phyloP scores from a whole-genome alignment of 2,113 vertebrate species.

The Corydoras sp. region DNA sequence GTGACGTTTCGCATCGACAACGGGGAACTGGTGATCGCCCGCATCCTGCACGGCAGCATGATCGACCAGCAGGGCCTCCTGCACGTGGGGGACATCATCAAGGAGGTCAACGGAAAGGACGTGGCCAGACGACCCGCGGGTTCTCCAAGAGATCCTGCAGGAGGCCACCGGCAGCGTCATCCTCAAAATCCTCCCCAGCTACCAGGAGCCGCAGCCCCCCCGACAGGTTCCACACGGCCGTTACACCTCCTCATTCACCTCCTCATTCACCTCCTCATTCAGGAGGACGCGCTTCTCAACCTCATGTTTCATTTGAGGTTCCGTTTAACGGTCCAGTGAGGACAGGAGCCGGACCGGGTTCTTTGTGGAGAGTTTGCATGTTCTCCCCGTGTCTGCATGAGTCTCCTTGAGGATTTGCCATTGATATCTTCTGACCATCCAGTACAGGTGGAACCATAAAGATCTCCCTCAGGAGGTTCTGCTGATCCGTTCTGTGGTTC shows the following conservation, averaged over 20 bases:
- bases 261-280: not conserved
- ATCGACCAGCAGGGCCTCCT: conserved; percentile 91
- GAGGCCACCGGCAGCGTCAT: conserved; percentile 81
- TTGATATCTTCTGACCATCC: too few species aligned
- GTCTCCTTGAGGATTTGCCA: too few species aligned
- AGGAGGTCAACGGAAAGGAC: conserved; percentile 86
- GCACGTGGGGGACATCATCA: conserved; percentile 90
- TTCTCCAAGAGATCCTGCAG: conserved; percentile 83
- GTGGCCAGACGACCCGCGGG: conserved; percentile 81
- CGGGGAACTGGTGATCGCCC: conserved; percentile 85
- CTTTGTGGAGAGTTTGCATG: too few species aligned
- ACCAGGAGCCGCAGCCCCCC: conserved; percentile 80
- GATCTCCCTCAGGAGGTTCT: too few species aligned
- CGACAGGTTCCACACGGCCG: conserved; percentile 68
- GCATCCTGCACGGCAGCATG: conserved; percentile 91
- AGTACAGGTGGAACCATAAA: too few species aligned
- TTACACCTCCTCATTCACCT: not conserved
- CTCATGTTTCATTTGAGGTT: too few species aligned
- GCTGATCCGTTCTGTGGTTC: not conserved
- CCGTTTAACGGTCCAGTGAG: not conserved
- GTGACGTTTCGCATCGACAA: conserved; percentile 89
- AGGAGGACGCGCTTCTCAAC: not conserved
- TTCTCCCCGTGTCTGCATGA: too few species aligned
- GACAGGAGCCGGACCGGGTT: too few species aligned
- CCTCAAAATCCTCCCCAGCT: conserved; percentile 91